These are phyloP conservation scores for Hylaeus anthracinus DNA, from an alignment of 1,140 invertebrate genomes.

Conservation along the genomic window DNA sequence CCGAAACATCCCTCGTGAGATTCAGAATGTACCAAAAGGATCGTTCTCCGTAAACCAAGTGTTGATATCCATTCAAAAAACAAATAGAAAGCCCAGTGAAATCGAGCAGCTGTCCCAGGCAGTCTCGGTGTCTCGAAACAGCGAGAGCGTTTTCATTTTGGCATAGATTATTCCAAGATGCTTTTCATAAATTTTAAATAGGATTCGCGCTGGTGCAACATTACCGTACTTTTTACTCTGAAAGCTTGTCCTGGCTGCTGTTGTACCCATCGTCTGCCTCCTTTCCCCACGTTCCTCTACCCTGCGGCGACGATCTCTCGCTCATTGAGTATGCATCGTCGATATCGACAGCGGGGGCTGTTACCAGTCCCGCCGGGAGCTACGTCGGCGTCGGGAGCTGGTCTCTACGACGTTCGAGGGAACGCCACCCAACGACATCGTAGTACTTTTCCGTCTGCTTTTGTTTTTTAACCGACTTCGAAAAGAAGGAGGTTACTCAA, in stretches of 20 bases:
- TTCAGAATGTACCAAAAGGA: no score
- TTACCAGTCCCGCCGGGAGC: conserved; percentile 61
- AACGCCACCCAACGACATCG: conserved; percentile 39
- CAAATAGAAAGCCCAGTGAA: no score
- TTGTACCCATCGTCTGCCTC: conserved; percentile 30
- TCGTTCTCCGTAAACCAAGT: no score
- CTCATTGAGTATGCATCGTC: conserved; percentile 74
- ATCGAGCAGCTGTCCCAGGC: not conserved
- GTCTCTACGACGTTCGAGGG: conserved; percentile 40
- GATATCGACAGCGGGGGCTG: conserved; percentile 70
- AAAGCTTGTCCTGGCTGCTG: conserved; percentile 55
- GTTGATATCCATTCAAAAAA: no score
- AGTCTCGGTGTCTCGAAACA: conserved; percentile 47
- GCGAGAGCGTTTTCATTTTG: conserved; percentile 67
- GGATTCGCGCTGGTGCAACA: conserved; percentile 51
- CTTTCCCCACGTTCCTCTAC: conserved; percentile 39
- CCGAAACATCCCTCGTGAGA: no score
- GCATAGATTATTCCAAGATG: conserved; percentile 65
- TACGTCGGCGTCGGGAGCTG: conserved; percentile 63
- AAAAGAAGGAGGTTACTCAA: no score
- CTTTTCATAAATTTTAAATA: conserved; percentile 70
- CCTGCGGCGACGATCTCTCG: conserved; percentile 62
- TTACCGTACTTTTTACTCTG: conserved; percentile 60
- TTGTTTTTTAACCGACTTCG: not conserved
- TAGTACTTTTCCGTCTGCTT: conserved; percentile 7